Evolutionary conservation across 2,113 vertebrate genomes (phyloP).

Genomic region (Fukomys damarensis): DNA sequence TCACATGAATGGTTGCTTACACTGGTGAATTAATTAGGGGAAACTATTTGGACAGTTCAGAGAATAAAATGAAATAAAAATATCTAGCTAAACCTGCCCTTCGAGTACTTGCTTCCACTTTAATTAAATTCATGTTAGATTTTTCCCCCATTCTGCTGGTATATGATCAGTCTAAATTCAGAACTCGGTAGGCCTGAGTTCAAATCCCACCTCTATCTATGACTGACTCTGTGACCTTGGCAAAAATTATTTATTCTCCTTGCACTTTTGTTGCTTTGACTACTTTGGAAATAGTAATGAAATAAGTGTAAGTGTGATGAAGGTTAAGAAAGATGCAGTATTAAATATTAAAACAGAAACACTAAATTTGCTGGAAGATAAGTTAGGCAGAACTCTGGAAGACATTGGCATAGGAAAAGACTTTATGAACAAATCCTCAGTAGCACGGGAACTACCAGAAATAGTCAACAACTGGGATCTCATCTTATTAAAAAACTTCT

Average conservation of each 20-base stretch:
- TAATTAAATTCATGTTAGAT: neutral
- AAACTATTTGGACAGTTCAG: neutral
- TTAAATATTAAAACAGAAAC: no score
- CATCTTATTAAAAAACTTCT: no score
- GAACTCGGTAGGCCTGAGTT: neutral
- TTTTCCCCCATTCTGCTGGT: neutral
- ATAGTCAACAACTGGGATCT: no score
- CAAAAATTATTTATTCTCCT: neutral
- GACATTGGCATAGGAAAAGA: no score
- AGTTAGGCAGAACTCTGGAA: no score
- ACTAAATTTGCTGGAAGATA: no score
- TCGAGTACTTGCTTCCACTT: neutral
- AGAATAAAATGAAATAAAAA: conserved; percentile 13
- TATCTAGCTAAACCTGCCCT: neutral
- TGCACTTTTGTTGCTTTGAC: neutral
- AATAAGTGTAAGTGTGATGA: neutral
- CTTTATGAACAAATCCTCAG: no score
- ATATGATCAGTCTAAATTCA: neutral
- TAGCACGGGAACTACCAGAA: no score
- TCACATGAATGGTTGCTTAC: neutral
- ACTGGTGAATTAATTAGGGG: neutral
- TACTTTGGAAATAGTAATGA: conserved; percentile 18
- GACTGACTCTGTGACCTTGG: neutral
- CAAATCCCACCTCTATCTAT: neutral
- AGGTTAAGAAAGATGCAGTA: neutral